Evolutionary conservation across 2,888 invertebrate genomes (phyloP).

Genomic region (Spodoptera littoralis): DNA sequence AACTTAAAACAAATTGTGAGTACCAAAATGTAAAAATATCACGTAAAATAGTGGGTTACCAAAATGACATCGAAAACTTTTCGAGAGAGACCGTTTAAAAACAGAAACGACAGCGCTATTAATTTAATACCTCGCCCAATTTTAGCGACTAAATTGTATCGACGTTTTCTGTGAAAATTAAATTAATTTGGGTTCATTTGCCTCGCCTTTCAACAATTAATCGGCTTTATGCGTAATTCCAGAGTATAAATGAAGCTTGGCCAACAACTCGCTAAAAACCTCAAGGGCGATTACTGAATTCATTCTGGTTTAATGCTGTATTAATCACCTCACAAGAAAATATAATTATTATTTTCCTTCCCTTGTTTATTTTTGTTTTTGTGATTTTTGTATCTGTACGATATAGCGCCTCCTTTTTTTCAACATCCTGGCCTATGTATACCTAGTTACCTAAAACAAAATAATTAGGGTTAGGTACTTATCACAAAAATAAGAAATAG

Average conservation of each 20-base stretch:
- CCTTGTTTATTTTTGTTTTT: no score
- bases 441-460: no score
- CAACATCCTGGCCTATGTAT: no score
- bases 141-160: conserved; percentile 37
- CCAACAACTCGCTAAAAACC: conserved; percentile 29
- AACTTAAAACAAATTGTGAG: no score
- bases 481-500: no score
- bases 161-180: conserved; percentile 50
- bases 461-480: no score
- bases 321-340: conserved; percentile 12
- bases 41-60: background rate
- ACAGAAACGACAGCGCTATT: conserved; percentile 24
- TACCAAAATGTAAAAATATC: background rate
- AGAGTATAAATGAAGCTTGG: conserved; percentile 28
- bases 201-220: conserved; percentile 52
- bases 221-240: conserved; percentile 44
- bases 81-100: conserved; percentile 7
- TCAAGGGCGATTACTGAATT: conserved; percentile 40
- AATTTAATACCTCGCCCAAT: conserved; percentile 33
- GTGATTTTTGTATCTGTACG: no score
- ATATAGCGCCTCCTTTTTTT: no score
- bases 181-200: conserved; percentile 53
- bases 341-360: background rate
- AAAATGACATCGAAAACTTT: conserved; percentile 1
- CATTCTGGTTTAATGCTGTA: conserved; percentile 22